phyloP scores from a whole-genome alignment of 2,113 vertebrate species.

The Caracal caracal region DNA sequence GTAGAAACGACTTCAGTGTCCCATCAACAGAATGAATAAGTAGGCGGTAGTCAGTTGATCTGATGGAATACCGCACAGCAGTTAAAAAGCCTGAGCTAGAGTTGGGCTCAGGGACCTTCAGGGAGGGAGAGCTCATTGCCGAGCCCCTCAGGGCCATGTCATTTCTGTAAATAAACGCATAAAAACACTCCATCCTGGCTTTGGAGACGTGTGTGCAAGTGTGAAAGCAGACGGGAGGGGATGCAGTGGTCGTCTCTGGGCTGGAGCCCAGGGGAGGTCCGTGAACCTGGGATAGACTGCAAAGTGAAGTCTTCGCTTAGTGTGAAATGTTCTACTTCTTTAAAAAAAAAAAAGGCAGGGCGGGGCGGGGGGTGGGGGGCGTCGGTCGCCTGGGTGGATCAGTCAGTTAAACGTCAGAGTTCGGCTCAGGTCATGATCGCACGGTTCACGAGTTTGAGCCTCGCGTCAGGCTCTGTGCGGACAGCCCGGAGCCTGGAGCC shows the following conservation, averaged over 20 bases:
- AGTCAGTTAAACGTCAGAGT: no score
- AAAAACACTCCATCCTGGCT: background rate
- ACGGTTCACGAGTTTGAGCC: no score
- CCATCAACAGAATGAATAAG: no score
- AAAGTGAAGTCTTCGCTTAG: background rate
- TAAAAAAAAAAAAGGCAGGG: background rate
- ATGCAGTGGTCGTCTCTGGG: background rate
- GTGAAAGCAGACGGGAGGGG: background rate
- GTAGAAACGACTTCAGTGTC: background rate
- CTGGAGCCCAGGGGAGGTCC: background rate
- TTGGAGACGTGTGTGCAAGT: background rate
- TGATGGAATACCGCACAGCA: background rate
- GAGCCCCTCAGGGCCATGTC: background rate
- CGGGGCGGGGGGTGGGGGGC: rapidly evolving
- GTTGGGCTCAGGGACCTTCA: background rate
- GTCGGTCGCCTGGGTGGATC: no score
- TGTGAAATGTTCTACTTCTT: background rate
- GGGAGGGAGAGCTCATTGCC: background rate
- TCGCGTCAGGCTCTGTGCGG: no score
- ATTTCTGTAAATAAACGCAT: background rate
- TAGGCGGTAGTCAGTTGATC: rapidly evolving
- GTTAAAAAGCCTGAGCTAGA: background rate
- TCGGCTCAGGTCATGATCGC: no score
- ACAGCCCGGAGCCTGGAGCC: no score
- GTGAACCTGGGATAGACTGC: background rate